Evolutionary conservation across 2,113 vertebrate genomes (phyloP), one percentile per base, ranked within the genome.

Genomic region (Siniperca knerii): DNA sequence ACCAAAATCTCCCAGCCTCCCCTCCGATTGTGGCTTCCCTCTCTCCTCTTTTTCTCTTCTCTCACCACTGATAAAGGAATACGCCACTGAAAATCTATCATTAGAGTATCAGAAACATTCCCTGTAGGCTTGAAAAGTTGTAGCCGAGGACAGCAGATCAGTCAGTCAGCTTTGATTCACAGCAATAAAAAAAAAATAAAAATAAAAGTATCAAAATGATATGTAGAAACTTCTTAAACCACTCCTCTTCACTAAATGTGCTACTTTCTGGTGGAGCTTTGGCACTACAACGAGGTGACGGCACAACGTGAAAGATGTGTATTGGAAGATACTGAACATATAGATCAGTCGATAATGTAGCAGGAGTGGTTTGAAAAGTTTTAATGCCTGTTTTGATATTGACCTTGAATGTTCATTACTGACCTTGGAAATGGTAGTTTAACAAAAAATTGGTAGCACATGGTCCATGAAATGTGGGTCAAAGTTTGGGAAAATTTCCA

Each of bases 1-100:
- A 94, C 92, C 93, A 93, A 92, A 93, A 87, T 33, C 66, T 74
- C 87, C 77, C 70, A 3, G 9, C 76, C 57, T 42, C 18, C 40
- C 37, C 70, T 57, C 77, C n/a, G 1, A 75, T 84, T 8, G n/a
- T 65, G n/a, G 60, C 62, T 37, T 40, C 74, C 35, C 54, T 57
- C 71, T 66, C 29, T 25, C 61, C 57, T 37, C 0, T 42, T 37
- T 4, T 58, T n/a, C 29, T 85, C 44, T 44, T 86, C 78, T 83
- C 81, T 81, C 90, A 67, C 75, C 77, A 79, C 86, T 85, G 70
- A 66, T 86, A 18, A 84, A 86, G 83, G 81, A 82, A 73, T 3
- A 77, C 29, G 55, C 83, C 8, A 29, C 55, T 61, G 35, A 75
- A 81, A 84, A 69, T 66, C 60, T 73, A 0, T 68, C 21, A 8